Conservation (phyloP, 2,888 invertebrate species). For the Hydropsyche betteni region DNA sequence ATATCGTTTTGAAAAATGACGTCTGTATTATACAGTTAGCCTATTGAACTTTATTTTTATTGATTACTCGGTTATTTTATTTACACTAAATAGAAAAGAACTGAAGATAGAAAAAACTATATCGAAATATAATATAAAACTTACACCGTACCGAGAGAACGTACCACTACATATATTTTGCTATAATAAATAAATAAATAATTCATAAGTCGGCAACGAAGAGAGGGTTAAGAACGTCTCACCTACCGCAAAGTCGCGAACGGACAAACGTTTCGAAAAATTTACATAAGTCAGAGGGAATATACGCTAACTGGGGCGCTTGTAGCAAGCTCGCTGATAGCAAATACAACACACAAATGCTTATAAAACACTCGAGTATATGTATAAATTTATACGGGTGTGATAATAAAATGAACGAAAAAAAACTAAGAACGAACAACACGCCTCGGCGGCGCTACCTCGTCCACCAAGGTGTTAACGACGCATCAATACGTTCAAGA, state of each 20-base stretch:
- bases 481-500: constrained; percentile 13
- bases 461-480: constrained; percentile 1
- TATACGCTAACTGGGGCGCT: constrained; percentile 47
- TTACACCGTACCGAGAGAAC: too few species aligned
- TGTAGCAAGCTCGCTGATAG: constrained; percentile 40
- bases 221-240: constrained; percentile 12
- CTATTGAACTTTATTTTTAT: too few species aligned
- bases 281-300: constrained; percentile 47
- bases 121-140: too few species aligned
- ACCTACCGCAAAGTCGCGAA: constrained; percentile 35
- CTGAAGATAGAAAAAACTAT: too few species aligned
- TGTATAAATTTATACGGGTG: constrained; percentile 7
- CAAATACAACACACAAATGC: constrained; percentile 30
- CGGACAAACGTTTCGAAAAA: constrained; percentile 41
- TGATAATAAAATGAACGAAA: background rate
- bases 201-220: background rate
- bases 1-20: too few species aligned
- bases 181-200: too few species aligned
- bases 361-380: background rate
- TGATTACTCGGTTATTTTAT: too few species aligned
- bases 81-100: too few species aligned
- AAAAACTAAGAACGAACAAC: constrained; percentile 1
- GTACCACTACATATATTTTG: too few species aligned
- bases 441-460: background rate
- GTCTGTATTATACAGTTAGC: too few species aligned